Evolutionary conservation across 2,113 vertebrate genomes (phyloP).

Genomic region (Microtus ochrogaster): DNA sequence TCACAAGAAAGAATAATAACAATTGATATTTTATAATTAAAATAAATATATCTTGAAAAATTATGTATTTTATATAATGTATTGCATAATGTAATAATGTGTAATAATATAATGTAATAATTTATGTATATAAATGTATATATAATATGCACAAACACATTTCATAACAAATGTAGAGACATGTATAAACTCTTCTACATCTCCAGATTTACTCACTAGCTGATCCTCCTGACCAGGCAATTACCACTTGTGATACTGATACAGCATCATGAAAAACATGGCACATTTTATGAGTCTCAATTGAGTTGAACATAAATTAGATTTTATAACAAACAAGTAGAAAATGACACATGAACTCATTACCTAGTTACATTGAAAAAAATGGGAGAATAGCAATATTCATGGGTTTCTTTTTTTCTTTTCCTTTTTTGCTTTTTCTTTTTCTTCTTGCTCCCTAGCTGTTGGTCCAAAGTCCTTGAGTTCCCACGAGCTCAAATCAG

Average conservation of each 20-base stretch:
- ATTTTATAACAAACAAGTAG: neutral
- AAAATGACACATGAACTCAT: neutral
- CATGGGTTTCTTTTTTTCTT: too few species aligned
- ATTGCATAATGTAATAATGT: neutral
- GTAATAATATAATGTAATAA: neutral
- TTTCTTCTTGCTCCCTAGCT: too few species aligned
- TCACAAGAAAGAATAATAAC: constrained; percentile 3
- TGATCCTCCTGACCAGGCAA: neutral
- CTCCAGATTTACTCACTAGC: neutral
- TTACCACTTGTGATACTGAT: neutral
- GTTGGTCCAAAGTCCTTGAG: too few species aligned
- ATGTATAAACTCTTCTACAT: neutral
- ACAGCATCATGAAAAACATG: neutral
- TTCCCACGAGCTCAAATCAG: too few species aligned
- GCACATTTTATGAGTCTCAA: neutral
- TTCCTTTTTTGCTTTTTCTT: too few species aligned
- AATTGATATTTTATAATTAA: neutral
- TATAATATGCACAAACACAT: neutral
- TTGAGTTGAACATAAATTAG: neutral
- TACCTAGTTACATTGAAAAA: neutral
- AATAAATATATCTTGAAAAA: neutral
- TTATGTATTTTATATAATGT: neutral
- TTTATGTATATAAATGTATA: neutral
- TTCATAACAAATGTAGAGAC: neutral
- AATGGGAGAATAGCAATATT: neutral